Base-by-base conservation (phyloP, 2,888 invertebrate genomes). In the Cistogaster globosa region DNA sequence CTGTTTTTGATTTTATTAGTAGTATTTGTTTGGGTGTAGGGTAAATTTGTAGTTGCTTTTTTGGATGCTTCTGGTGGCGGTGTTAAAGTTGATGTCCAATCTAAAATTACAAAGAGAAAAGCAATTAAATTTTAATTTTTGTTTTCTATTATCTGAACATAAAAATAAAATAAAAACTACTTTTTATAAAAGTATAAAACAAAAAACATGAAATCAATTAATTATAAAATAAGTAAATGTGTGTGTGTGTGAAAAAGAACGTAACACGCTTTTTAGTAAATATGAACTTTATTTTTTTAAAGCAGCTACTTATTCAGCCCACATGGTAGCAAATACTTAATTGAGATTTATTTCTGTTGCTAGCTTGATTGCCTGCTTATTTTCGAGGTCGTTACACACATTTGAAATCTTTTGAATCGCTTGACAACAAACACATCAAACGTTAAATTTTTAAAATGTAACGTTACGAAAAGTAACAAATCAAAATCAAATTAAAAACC, bases 81-180 rank as follows among this genome's bases (percentile, higher is more conserved):
- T 87, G 90, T 87, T 87, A 89, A 87, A 87, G 88, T 87, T 88
- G 89, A 88, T 87, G 88, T 90, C 90, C 90, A 90, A 89, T 91
- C 91, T 90, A 87, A 82, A 88, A 86, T 86, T 84, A 78, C 32
- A 81, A 26, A 69, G 75, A 71, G 74, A 7, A 53, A 18, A 53
- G 14, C 4, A 42, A n/a, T 48, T n/a, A 5, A 48, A 11, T 42
- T 42, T 3, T 42, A 42, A 12, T 42, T 42, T 42, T 0, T n/a
- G n/a, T n/a, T 42, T 42, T 42, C 12, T 48, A 48, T n/a, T 48
- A 48, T 53, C 53, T 57, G 14, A 26, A 26, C 26, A 32, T 26
- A 26, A 57, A 57, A 1, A 26, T 57, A 0, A 57, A 57, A 7
- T 26, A 26, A 57, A n/a, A 57, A 57, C 5, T 57, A 57, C 14